A percentile compares a stretch with the other conserved stretches of the same genome.
These are phyloP conservation scores for Picathartes gymnocephalus DNA, from an alignment of 2,113 vertebrate genomes.

Conservation along the genomic window DNA sequence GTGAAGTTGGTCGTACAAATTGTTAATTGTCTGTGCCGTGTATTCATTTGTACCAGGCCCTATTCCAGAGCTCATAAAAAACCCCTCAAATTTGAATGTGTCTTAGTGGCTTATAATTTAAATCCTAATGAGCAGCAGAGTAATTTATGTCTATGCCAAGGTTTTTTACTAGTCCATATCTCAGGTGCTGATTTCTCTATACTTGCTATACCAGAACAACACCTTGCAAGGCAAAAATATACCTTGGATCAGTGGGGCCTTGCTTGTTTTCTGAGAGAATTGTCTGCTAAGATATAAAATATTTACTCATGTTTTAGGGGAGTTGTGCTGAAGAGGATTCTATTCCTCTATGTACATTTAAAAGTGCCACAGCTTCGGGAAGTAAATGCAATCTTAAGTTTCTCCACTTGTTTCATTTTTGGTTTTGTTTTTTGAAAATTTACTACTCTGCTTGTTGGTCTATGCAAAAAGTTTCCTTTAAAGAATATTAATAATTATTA, in stretches of 20 bases:
- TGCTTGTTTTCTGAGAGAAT: not conserved
- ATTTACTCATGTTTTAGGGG: not conserved
- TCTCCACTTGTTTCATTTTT: not conserved
- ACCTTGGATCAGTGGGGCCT: not conserved
- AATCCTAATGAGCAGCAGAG: not conserved
- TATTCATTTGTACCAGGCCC: not conserved
- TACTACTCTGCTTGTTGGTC: not conserved
- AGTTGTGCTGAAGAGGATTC: not conserved
- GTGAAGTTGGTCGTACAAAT: not conserved
- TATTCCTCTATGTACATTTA: not conserved
- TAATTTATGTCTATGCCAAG: not conserved
- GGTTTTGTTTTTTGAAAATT: not conserved
- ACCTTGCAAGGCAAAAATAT: not conserved
- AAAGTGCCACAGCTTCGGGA: rapidly evolving
- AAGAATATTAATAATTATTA: not conserved
- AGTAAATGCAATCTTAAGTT: not conserved
- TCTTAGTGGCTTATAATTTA: not conserved
- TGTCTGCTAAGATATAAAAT: not conserved
- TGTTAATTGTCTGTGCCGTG: not conserved
- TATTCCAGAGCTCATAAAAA: not conserved
- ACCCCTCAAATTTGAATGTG: not conserved
- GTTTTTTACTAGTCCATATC: not conserved
- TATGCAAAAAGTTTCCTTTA: not conserved
- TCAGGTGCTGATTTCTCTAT: not conserved
- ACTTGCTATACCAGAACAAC: too few relatives aligned